Evolutionary conservation across 2,113 vertebrate genomes (phyloP), one percentile per base, ranked within the genome.

Genomic region (Buteo buteo): DNA sequence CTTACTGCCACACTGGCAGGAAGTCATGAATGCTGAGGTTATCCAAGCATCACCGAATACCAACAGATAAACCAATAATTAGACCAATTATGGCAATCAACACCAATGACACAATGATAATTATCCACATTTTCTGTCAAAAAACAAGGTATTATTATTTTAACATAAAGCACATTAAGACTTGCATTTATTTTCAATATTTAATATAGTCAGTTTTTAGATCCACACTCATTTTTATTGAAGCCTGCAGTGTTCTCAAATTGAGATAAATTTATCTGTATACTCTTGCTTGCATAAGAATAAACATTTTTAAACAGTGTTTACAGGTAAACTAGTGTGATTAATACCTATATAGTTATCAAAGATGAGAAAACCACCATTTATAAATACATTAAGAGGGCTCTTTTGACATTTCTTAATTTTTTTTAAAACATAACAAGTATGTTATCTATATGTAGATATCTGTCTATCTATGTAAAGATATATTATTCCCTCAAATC

Each of bases 41-140:
- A 96, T 90, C 96, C 90, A 72, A 84, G 71, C 77, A 97, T 98
- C 97, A 98, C 91, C 94, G 98, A 96, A 99, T 96, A 97, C 99
- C 99, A 36, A 99, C 98, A 89, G 98, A 99, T 86, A 99, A 98
- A 91, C 99, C 99, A 91, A 99, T 97, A 87, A 99, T 99, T 94
- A 99, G 98, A 95, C 97, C 98, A 92, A 99, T 95, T 94, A 99
- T 77, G 80, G 98, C 98, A 92, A 99, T 93, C 94, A 99, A 97
- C 95, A 98, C 98, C 98, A 99, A 89, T 61, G 98, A 95, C 93
- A 98, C 97, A 87, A 98, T 96, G 83, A 98, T 98, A 96, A 99
- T 97, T 96, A 99, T 98, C 94, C 99, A 98, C 94, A 98, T 98
- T 99, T 99, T 99, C 99, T 99, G 99, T 96, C 97, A 97, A 98